Evolutionary conservation across 2,888 invertebrate genomes (phyloP), one percentile per base, ranked within the genome.

Genomic region (Theretra japonica): DNA sequence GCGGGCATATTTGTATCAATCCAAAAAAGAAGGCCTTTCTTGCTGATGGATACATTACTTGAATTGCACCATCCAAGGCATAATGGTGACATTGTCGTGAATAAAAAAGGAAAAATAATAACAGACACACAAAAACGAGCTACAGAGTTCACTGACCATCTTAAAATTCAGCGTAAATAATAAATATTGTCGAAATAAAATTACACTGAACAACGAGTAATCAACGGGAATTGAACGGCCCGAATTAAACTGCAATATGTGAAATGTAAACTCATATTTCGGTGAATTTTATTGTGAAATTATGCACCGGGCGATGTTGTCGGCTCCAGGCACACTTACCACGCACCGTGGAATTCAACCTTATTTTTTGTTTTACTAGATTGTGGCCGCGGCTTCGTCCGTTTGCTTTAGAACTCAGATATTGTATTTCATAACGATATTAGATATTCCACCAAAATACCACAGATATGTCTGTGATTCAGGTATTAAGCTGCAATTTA

Each of bases 171-270:
- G 17, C 25, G 17, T 30, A 11, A 17, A 41, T 65, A 41, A 23
- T 65, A 41, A 41, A 60, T 60, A 62, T 41, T 21, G 28, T 28
- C 59, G 21, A 62, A 65, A 21, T 21, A 41, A 65, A 23, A 48
- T 65, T 65, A 48, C 41, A 48, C 1, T 11, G 21, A 48, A 65
- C 21, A 48, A 65, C 21, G 23, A 48, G 23, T 23, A 65, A 65
- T 65, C 65, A 65, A 23, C 48, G 23, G 1, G 65, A 48, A 65
- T 41, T 41, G 48, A 65, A 33, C 60, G 19, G 17, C 17, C 23
- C n/a, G 25, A 65, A 65, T 65, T 65, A 48, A 65, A 65, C 48
- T 48, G 6, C 65, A 48, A 48, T 48, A 48, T 21, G 21, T 21
- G 4, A 58, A 48, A 65, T 48, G 48, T 23, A 48, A 23, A 62